phyloP scores from a whole-genome alignment of 2,113 vertebrate genomes.

The Silurus asotus region DNA sequence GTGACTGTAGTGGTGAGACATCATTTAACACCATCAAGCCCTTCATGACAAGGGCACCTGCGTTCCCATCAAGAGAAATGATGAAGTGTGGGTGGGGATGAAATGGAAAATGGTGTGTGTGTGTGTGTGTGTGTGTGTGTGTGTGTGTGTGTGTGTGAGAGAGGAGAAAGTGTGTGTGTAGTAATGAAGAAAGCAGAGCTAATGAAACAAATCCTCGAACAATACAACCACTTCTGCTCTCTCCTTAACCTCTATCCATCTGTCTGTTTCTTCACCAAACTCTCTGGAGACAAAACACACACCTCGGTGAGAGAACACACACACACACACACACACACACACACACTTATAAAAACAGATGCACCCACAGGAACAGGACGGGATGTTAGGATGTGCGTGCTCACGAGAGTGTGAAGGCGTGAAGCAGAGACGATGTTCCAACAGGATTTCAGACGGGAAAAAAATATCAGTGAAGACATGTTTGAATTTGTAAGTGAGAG shows the following conservation, averaged over 20 bases:
- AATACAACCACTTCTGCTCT: conserved; percentile 25
- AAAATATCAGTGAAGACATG: not conserved
- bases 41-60: conserved; percentile 43
- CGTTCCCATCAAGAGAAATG: conserved; percentile 45
- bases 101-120: conserved; percentile 4
- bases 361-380: not conserved
- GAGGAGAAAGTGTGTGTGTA: not conserved
- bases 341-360: conserved; percentile 13
- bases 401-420: conserved; percentile 21
- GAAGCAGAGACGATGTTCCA: conserved; percentile 21
- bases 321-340: not conserved
- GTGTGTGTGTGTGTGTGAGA: conserved; percentile 7
- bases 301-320: not conserved
- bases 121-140: conserved; percentile 31
- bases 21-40: conserved; percentile 44
- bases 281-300: not conserved
- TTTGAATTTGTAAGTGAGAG: conserved; percentile 11
- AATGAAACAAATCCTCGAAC: conserved; percentile 18
- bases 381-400: conserved; percentile 16
- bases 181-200: conserved; percentile 31
- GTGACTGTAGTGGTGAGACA: conserved; percentile 15
- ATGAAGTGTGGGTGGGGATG: conserved; percentile 36
- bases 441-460: conserved; percentile 20
- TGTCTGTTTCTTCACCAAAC: not conserved
- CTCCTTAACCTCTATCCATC: conserved; percentile 28